Evolutionary conservation across 2,888 invertebrate species (phyloP).

Genomic region (Deilephila elpenor): DNA sequence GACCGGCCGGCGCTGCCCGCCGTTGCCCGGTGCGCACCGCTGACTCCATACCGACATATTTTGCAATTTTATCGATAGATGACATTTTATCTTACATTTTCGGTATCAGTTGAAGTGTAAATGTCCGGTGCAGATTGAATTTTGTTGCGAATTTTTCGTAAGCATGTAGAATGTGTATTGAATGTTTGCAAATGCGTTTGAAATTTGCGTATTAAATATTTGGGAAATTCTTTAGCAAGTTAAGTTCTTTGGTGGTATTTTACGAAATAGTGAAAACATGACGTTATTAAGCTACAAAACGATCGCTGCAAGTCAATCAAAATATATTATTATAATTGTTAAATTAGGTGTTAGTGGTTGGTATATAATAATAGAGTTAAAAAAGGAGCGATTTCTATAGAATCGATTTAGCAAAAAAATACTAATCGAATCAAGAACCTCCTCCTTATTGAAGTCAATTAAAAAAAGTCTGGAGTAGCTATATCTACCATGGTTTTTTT

Average conservation of each 20-base stretch:
- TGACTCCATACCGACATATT: constrained; percentile 8
- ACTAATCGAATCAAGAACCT: too few species aligned
- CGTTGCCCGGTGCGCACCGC: constrained; percentile 17
- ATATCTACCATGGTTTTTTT: too few species aligned
- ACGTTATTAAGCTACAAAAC: too few species aligned
- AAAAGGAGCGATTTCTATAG: background rate
- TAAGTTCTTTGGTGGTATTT: too few species aligned
- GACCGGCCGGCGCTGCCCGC: constrained; percentile 37
- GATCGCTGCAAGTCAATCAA: too few species aligned
- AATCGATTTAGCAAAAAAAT: too few species aligned
- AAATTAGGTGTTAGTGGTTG: background rate
- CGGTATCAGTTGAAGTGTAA: background rate
- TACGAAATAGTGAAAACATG: too few species aligned
- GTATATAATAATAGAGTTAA: background rate
- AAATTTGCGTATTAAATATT: too few species aligned
- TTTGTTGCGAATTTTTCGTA: background rate
- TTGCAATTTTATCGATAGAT: background rate
- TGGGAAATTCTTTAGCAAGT: too few species aligned
- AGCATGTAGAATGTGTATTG: background rate
- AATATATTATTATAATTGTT: background rate
- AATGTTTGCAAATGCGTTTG: background rate
- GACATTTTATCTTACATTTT: background rate
- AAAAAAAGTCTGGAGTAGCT: too few species aligned
- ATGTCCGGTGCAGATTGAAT: background rate
- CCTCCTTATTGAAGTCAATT: too few species aligned